Conservation (phyloP, 1,140 invertebrate species). For the Ylistrum balloti region DNA sequence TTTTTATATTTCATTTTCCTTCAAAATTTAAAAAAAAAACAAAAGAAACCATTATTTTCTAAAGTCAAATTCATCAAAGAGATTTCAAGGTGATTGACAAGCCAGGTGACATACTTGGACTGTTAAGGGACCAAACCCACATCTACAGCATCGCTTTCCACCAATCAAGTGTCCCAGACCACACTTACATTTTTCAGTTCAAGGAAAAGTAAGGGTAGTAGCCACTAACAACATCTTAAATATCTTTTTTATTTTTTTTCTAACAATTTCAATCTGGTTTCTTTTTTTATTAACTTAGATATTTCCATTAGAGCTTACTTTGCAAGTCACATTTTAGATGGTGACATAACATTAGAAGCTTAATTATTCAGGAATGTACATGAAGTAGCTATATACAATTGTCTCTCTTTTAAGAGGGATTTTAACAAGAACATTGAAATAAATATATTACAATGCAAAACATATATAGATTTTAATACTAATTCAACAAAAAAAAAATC, state of each 20-base stretch:
- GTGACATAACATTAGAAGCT: neutral
- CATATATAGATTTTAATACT: too few relatives aligned
- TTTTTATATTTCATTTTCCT: too few relatives aligned
- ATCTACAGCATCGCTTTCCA: slow-evolving; percentile 52
- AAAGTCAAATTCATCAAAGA: neutral
- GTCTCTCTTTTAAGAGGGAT: too few relatives aligned
- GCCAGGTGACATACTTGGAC: neutral
- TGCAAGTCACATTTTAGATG: neutral
- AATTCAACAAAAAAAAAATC: too few relatives aligned
- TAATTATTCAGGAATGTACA: neutral
- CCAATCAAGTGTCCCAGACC: neutral
- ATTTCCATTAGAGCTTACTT: neutral
- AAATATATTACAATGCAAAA: too few relatives aligned
- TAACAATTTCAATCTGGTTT: neutral
- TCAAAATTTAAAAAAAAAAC: too few relatives aligned
- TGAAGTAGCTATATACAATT: too few relatives aligned
- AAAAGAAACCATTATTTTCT: too few relatives aligned
- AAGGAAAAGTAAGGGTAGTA: neutral
- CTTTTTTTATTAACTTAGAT: neutral
- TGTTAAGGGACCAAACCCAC: slow-evolving; percentile 30
- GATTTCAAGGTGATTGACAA: neutral
- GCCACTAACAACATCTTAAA: neutral
- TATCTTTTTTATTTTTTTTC: too few relatives aligned
- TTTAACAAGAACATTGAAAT: too few relatives aligned
- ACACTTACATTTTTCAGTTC: too few relatives aligned